Percentiles rank a stretch among this genome's conserved stretches.
Conservation (phyloP, 92 coral and sea anemone species). For the Desmophyllum pertusum region DNA sequence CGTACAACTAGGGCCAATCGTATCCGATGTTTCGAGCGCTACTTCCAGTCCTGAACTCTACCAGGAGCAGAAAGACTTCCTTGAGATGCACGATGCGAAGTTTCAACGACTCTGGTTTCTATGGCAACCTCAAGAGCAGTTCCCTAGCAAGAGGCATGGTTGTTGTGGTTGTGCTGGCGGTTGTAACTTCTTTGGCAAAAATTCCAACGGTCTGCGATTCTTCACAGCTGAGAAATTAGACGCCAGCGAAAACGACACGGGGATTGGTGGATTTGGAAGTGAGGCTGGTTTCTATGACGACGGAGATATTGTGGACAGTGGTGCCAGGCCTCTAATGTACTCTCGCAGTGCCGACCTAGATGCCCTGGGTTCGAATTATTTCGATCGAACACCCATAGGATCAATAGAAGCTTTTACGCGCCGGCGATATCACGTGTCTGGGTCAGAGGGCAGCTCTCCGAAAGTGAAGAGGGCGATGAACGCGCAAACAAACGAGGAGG, state of each 20-base stretch:
- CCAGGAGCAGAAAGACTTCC: slow-evolving; percentile 85
- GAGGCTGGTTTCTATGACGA: slow-evolving; percentile 90
- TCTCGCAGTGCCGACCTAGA: slow-evolving; percentile 75
- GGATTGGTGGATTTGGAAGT: slow-evolving; percentile 72
- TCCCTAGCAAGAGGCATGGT: slow-evolving; percentile 55
- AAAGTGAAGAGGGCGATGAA: slow-evolving; percentile 56
- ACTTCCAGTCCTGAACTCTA: slow-evolving; percentile 53
- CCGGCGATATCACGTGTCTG: slow-evolving; percentile 82
- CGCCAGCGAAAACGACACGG: slow-evolving; percentile 90
- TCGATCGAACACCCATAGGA: slow-evolving; percentile 83
- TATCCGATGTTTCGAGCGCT: slow-evolving; percentile 85
- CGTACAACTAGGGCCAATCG: slow-evolving; percentile 85
- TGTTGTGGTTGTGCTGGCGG: slow-evolving; percentile 97
- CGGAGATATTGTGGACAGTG: slow-evolving; percentile 72
- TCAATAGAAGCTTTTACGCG: slow-evolving; percentile 93
- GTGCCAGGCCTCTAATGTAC: slow-evolving; percentile 85
- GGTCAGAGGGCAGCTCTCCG: slow-evolving; percentile 84
- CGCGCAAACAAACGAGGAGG: slow-evolving; percentile 23
- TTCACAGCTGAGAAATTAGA: slow-evolving; percentile 93
- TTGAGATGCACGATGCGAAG: slow-evolving; percentile 83
- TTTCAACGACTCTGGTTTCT: slow-evolving; percentile 93
- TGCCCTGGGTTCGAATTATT: slow-evolving; percentile 73
- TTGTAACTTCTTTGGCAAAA: slow-evolving; percentile 95
- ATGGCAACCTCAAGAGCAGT: slow-evolving; percentile 75
- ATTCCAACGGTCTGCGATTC: slow-evolving; percentile 84